phyloP scores from a whole-genome alignment of 2,888 invertebrate genomes.

The Drosophila barbarae region DNA sequence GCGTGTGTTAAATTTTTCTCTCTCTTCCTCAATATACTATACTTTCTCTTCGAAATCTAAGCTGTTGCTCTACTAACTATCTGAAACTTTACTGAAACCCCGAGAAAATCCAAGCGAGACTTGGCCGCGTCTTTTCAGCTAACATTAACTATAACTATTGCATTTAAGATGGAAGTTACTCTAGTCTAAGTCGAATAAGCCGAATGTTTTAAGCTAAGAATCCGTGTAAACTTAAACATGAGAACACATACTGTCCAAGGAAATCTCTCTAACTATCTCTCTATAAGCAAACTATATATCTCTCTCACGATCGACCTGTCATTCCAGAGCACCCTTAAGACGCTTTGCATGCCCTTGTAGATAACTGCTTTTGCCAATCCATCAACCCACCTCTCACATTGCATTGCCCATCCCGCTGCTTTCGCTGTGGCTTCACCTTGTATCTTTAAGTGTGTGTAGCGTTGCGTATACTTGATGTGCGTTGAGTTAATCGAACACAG shows the following conservation, averaged over 20 bases:
- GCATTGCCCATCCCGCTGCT: constrained; percentile 18
- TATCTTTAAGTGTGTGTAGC: constrained; percentile 60
- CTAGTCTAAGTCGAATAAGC: constrained; percentile 55
- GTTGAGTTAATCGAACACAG: constrained; percentile 26
- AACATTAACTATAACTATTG: constrained; percentile 46
- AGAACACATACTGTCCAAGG: constrained; percentile 65
- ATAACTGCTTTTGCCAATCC: constrained; percentile 21
- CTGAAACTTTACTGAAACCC: constrained; percentile 33
- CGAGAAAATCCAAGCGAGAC: constrained; percentile 15
- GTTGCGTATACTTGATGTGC: constrained; percentile 40
- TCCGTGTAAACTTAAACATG: constrained; percentile 60
- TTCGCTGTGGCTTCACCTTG: constrained; percentile 39
- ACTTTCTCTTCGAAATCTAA: constrained; percentile 31
- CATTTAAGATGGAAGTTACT: constrained; percentile 56
- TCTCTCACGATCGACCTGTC: constrained; percentile 18
- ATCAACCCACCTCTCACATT: constrained; percentile 8
- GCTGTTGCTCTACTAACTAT: constrained; percentile 44
- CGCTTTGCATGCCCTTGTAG: constrained; percentile 56
- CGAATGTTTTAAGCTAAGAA: constrained; percentile 57
- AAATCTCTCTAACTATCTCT: constrained; percentile 12
- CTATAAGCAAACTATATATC: constrained; percentile 17
- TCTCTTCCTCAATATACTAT: constrained; percentile 27
- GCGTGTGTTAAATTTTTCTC: constrained; percentile 75
- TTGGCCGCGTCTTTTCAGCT: constrained; percentile 41
- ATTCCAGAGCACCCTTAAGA: constrained; percentile 32